These are phyloP conservation scores for Dendrophyllia cribrosa DNA, from an alignment of 64 coral and sea anemone species.

Conservation along the genomic window DNA sequence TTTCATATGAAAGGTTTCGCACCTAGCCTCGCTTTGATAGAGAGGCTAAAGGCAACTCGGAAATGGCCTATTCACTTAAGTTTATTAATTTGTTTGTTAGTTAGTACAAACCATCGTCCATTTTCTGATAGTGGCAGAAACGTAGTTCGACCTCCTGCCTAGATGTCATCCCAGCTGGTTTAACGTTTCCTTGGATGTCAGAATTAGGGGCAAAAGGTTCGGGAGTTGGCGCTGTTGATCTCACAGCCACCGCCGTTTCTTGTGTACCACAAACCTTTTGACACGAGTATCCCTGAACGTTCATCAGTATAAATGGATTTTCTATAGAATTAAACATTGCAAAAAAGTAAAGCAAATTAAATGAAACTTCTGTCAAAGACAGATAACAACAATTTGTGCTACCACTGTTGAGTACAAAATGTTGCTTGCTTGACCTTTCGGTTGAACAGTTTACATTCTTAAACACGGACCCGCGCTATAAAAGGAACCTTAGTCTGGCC, in stretches of 20 bases:
- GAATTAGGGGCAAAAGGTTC: neutral
- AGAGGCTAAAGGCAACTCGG: too few relatives aligned
- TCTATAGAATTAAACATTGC: neutral
- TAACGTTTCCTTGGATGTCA: neutral
- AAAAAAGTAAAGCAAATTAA: neutral
- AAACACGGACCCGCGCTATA: too few relatives aligned
- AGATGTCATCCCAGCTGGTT: neutral
- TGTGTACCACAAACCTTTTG: conserved; percentile 7
- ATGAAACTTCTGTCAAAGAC: neutral
- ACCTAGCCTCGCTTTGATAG: too few relatives aligned
- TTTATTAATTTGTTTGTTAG: too few relatives aligned
- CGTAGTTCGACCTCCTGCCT: neutral
- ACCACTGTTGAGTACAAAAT: neutral
- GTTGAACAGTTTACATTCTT: too few relatives aligned
- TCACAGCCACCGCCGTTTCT: neutral
- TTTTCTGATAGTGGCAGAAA: neutral
- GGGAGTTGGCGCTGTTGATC: neutral
- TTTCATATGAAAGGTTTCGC: too few relatives aligned
- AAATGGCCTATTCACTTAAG: too few relatives aligned
- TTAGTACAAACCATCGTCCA: conserved; percentile 1
- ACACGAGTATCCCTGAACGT: neutral
- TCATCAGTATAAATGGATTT: conserved; percentile 1
- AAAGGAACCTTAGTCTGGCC: too few relatives aligned
- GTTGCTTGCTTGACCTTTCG: too few relatives aligned
- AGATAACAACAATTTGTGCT: neutral